Base-by-base conservation (phyloP, 2,797 vertebrate genomes). In the Gymnodraco acuticeps region DNA sequence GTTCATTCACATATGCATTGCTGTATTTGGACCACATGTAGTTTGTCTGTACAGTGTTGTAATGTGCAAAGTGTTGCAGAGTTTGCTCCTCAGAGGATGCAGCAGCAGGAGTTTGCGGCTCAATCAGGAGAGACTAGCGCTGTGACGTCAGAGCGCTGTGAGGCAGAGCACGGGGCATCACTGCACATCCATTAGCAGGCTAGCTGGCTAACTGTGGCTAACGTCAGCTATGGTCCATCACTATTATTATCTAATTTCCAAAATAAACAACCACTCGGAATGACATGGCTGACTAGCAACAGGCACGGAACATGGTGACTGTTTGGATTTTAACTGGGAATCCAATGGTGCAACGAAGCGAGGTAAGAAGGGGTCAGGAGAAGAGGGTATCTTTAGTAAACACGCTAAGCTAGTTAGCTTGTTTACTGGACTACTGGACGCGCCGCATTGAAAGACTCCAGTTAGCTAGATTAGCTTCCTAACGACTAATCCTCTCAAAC, bases 371-470 rank as follows among this genome's bases (percentile, higher is more conserved):
- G 13, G 63, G 50, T 50, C 51, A 10, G 14, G 42, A 55, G 64
- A 52, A 63, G 55, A 11, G 59, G 73, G 67, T 72, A 50, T 63
- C 60, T 47, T 31, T 1, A 38, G 64, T 67, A 72, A 78, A 75
- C 55, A 79, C 63, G 87, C 87, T 90, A 88, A 38, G 82, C 88
- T 93, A 91, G 92, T 88, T 93, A 92, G 93, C 91, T 54, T 72
- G 73, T 83, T 80, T 43, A 65, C 64, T 47, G 68, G 78, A 87
- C 73, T 72, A 73, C 70, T 74, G 17, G 42, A 65, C 69, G 69
- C 41, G 65, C 84, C 54, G 78, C 86, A 64, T 38, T 64, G 61
- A 61, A 46, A 62, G 14, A 63, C 66, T 70, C 41, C 54, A 59
- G 52, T 23, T 3, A 11, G 60, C 19, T 5, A 48, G 70, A 60